A percentile compares a stretch with the other conserved stretches of the same genome.
Evolutionary conservation across 2,797 vertebrate species (phyloP).

Genomic region (Coregonus suidteri): DNA sequence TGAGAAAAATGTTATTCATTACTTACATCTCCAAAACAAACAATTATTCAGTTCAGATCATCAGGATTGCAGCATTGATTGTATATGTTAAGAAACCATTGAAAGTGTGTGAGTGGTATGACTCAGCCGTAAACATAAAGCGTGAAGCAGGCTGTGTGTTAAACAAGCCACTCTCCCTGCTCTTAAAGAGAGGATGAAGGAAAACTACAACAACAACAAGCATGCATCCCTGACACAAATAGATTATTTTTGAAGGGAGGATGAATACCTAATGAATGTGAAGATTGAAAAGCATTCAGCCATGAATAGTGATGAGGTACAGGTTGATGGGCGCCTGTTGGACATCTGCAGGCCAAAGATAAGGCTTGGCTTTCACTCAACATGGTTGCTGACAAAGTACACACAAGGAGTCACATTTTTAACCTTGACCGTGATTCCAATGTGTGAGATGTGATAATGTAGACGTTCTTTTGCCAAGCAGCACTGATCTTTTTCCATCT

Average conservation of each 20-base stretch:
- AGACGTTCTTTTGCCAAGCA: conserved; percentile 4
- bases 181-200: conserved; percentile 46
- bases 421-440: background rate
- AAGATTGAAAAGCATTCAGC: conserved; percentile 31
- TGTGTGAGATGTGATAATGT: conserved; percentile 17
- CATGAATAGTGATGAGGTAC: conserved; percentile 59
- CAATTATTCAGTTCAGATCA: no score
- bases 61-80: no score
- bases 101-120: no score
- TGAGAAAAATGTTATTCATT: no score
- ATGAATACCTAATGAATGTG: conserved; percentile 53
- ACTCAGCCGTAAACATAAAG: conserved; percentile 47
- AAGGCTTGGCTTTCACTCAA: conserved; percentile 35
- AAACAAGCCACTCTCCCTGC: conserved; percentile 45
- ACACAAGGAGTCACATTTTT: conserved; percentile 18
- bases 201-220: conserved; percentile 50
- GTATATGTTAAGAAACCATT: no score
- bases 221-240: conserved; percentile 57
- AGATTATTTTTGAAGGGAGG: conserved; percentile 60
- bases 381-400: conserved; percentile 8
- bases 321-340: conserved; percentile 56
- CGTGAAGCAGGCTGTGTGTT: conserved; percentile 40
- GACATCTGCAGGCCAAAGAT: conserved; percentile 51
- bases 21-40: no score
- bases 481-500: background rate